phyloP scores from a whole-genome alignment of 2,888 invertebrate genomes.

The Agrotis clavis region DNA sequence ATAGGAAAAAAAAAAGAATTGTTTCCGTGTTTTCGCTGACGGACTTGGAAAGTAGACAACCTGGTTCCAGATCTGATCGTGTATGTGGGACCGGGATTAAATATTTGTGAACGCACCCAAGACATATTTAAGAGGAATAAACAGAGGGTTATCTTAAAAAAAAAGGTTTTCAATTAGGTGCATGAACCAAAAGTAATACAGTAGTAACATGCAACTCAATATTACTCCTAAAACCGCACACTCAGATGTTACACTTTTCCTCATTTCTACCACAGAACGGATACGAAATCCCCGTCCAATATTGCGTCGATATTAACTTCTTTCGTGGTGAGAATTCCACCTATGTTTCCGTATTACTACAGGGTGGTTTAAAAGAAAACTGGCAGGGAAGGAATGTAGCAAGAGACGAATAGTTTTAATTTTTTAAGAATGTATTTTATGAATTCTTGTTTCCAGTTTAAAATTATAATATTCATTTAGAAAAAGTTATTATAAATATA shows the following conservation, averaged over 20 bases:
- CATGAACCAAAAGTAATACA: not conserved
- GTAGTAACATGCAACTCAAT: not conserved
- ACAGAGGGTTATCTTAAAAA: too few species aligned
- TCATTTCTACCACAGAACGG: constrained; percentile 30
- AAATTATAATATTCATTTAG: too few species aligned
- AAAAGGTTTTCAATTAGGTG: not conserved
- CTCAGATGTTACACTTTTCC: constrained; percentile 16
- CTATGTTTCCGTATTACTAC: not conserved
- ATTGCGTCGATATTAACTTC: constrained; percentile 46
- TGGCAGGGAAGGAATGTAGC: too few species aligned
- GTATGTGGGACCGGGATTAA: too few species aligned
- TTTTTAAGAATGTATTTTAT: not conserved
- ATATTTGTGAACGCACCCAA: too few species aligned
- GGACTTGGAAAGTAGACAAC: too few species aligned
- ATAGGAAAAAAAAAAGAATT: too few species aligned
- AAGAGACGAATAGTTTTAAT: not conserved
- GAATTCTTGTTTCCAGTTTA: not conserved
- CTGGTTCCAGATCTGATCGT: too few species aligned
- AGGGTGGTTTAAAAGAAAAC: constrained; percentile 19
- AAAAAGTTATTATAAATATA: too few species aligned
- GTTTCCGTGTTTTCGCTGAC: too few species aligned
- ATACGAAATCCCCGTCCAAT: constrained; percentile 41
- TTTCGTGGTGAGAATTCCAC: constrained; percentile 22
- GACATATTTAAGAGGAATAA: too few species aligned
- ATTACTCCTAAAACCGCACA: constrained; percentile 1